Base-by-base conservation (phyloP, 2,888 invertebrate genomes). In the Polydrusus tereticollis region DNA sequence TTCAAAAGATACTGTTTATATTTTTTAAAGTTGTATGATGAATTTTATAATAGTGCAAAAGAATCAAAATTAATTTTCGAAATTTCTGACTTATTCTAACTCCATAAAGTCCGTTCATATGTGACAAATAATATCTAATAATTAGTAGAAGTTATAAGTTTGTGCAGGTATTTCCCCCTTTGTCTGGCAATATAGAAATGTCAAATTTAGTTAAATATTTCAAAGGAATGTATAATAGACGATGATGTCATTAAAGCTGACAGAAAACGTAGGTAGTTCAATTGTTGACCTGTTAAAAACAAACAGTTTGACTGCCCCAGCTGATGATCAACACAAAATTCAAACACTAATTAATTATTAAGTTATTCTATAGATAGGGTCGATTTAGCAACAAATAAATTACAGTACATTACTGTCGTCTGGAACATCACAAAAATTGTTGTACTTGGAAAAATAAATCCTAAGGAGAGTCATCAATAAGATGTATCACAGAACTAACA, bases 401-500 rank as follows among this genome's bases (percentile, higher is more conserved):
- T 59, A 59, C 47, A 33, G 47, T 47, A 36, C 2, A 26, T 45
- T 26, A 62, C 66, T 66, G 59, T 64, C 26, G 45, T 72, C 62
- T 72, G 67, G 21, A 66, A 73, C 59, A 70, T 73, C 73, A 73
- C 73, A 73, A 66, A 59, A 41, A 73, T 47, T 63, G 50, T 69
- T 73, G 69, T 73, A 70, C 65, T 70, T 70, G 69, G 60, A 70
- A 65, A 69, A 67, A 64, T 50, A 67, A 69, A 69, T 52, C 23
- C 63, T 72, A 72, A 68, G 68, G 58, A 68, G 69, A 64, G 69
- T 59, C 69, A 73, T 72, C 67, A 67, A 41, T 62, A 73, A 69
- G 59, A 68, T 66, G 63, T 75, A 75, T 75, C 75, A 75, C 75
- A 75, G 75, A 75, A 75, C 65, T 50, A 72, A 70, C 64, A 64